These are phyloP conservation scores for Contarinia nasturtii DNA, from an alignment of 1,140 invertebrate genomes.

Conservation along the genomic window DNA sequence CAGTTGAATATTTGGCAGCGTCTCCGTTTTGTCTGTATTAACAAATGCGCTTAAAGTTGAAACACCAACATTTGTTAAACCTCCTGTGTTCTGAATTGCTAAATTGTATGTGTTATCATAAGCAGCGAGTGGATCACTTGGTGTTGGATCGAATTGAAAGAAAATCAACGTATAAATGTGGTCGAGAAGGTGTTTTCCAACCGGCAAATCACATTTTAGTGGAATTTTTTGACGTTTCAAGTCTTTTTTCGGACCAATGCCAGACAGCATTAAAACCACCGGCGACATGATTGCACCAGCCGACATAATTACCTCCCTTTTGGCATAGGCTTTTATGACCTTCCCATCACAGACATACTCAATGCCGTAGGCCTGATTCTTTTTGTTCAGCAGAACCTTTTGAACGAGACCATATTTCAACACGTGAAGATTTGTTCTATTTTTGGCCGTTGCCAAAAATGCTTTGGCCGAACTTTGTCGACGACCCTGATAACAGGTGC, in stretches of 20 bases:
- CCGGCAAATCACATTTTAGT: slow-evolving; percentile 50
- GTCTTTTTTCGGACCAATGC: slow-evolving; percentile 64
- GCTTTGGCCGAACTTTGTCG: slow-evolving; percentile 34
- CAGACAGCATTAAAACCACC: slow-evolving; percentile 73
- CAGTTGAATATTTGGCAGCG: slow-evolving; percentile 51
- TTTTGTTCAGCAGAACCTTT: slow-evolving; percentile 33
- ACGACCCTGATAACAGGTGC: slow-evolving; percentile 31
- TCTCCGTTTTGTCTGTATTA: no score
- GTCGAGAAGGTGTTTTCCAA: slow-evolving; percentile 60
- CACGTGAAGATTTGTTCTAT: slow-evolving; percentile 45
- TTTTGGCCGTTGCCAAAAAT: slow-evolving; percentile 34
- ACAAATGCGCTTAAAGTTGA: slow-evolving; percentile 36
- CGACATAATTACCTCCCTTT: slow-evolving; percentile 59
- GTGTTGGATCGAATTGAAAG: slow-evolving; percentile 52
- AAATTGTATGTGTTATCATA: slow-evolving; percentile 25
- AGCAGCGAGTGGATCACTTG: background rate
- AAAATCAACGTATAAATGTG: slow-evolving; percentile 55
- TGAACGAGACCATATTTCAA: slow-evolving; percentile 36
- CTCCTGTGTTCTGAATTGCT: slow-evolving; percentile 54
- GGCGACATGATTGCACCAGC: slow-evolving; percentile 65
- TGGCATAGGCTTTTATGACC: slow-evolving; percentile 40
- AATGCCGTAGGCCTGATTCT: slow-evolving; percentile 49
- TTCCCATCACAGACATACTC: slow-evolving; percentile 47
- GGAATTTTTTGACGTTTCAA: slow-evolving; percentile 54
- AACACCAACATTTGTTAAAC: slow-evolving; percentile 60